A percentile compares a stretch with the other conserved stretches of the same genome.
Conservation (phyloP, 2,888 invertebrate species). For the Aspidiotus destructor region DNA sequence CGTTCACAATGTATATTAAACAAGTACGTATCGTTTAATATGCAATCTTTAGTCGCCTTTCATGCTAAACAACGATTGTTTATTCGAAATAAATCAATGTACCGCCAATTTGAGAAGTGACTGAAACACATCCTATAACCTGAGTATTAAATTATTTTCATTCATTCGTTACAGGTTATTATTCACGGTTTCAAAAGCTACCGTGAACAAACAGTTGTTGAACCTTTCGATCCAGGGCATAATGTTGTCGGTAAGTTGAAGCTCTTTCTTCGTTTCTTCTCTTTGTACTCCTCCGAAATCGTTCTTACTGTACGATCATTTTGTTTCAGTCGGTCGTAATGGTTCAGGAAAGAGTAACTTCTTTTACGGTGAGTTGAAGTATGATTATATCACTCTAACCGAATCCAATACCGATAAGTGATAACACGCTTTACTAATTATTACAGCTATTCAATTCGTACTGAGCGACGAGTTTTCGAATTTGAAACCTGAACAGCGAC, state of each 20-base stretch:
- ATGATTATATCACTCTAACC: too few species aligned
- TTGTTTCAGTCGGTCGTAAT: conserved; percentile 81
- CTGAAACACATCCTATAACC: too few species aligned
- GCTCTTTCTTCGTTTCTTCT: background rate
- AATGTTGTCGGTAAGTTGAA: conserved; percentile 72
- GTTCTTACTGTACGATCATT: background rate
- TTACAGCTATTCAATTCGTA: conserved; percentile 92
- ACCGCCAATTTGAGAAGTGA: too few species aligned
- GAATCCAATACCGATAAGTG: background rate
- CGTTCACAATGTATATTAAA: too few species aligned
- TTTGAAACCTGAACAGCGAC: conserved; percentile 87
- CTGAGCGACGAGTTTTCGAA: conserved; percentile 98
- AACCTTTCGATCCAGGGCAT: conserved; percentile 92
- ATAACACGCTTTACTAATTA: too few species aligned
- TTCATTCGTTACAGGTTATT: conserved; percentile 61
- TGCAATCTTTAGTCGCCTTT: too few species aligned
- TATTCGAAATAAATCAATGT: too few species aligned
- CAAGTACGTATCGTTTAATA: too few species aligned
- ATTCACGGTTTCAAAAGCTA: conserved; percentile 99
- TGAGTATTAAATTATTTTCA: too few species aligned
- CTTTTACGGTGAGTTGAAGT: conserved; percentile 68
- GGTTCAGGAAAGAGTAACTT: conserved; percentile 99
- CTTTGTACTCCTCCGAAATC: background rate
- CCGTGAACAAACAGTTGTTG: conserved; percentile 93
- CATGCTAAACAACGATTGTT: too few species aligned